phyloP scores from a whole-genome alignment of 2,888 invertebrate species.

The Eurois occulta region DNA sequence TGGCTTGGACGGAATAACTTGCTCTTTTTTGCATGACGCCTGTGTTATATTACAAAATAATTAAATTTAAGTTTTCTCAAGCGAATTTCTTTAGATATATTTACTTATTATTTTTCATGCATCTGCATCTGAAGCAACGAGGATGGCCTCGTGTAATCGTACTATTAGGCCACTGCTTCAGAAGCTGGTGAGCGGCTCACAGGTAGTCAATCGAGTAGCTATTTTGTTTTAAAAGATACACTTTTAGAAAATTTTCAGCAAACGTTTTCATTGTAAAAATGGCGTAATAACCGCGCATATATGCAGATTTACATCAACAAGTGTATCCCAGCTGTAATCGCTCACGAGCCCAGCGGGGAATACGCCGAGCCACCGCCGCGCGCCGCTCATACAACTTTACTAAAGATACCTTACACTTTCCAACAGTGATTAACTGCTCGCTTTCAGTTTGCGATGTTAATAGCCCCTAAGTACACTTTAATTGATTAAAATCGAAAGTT shows the following conservation, averaged over 20 bases:
- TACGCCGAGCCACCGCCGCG: conserved; percentile 33
- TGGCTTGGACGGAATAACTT: conserved; percentile 6
- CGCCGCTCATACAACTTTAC: conserved; percentile 71
- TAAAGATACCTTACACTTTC: conserved; percentile 63
- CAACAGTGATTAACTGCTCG: conserved; percentile 70
- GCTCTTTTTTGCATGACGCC: not conserved
- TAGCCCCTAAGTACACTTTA: conserved; percentile 59
- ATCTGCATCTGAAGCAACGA: too few species aligned
- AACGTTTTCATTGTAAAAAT: not conserved
- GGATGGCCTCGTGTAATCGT: not conserved
- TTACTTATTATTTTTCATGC: not conserved
- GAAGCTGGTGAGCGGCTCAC: not conserved
- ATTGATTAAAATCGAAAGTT: conserved; percentile 61
- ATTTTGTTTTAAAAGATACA: not conserved
- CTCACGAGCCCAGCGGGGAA: conserved; percentile 69
- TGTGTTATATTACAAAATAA: not conserved
- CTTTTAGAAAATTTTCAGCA: not conserved
- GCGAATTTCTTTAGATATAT: not conserved
- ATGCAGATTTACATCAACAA: conserved; percentile 73
- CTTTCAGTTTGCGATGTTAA: conserved; percentile 60
- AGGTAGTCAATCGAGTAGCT: not conserved
- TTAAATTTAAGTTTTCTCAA: not conserved
- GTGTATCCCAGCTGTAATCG: conserved; percentile 73
- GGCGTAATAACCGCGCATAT: not conserved
- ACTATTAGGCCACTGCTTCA: not conserved